These are phyloP conservation scores for Campylomormyrus numenius DNA, from an alignment of 2,113 vertebrate genomes.

Conservation along the genomic window DNA sequence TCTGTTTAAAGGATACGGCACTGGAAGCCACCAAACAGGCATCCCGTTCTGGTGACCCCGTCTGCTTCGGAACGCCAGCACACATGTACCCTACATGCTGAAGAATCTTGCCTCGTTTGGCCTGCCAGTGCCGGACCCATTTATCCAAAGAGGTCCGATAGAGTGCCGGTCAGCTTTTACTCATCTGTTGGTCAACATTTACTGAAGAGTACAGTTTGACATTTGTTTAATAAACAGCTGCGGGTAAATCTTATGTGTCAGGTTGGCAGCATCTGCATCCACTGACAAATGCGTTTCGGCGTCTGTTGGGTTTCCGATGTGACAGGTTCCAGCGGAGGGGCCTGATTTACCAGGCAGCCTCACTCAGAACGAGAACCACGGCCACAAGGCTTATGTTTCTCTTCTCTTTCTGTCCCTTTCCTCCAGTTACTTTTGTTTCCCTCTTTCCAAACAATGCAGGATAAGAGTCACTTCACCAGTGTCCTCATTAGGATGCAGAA, in stretches of 20 bases:
- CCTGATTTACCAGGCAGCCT: background rate
- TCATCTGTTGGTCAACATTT: background rate
- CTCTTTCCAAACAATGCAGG: slow-evolving; percentile 45
- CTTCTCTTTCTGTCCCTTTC: slow-evolving; percentile 43
- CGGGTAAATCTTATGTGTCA: background rate
- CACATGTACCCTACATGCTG: background rate
- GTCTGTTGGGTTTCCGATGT: background rate
- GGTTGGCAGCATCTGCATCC: background rate
- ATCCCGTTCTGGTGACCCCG: background rate
- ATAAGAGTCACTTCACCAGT: slow-evolving; percentile 58
- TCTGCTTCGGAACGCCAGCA: background rate
- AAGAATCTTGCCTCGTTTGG: background rate
- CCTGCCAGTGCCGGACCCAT: background rate
- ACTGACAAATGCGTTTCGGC: background rate
- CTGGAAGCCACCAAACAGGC: background rate
- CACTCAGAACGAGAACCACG: background rate
- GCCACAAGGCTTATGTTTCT: slow-evolving; percentile 35
- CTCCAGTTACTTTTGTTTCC: slow-evolving; percentile 36
- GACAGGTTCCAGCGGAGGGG: background rate
- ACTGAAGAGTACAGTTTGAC: background rate
- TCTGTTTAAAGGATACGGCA: background rate
- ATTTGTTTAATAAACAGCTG: background rate
- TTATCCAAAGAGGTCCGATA: background rate
- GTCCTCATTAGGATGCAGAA: slow-evolving; percentile 48
- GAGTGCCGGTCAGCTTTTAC: background rate